Base-by-base conservation (phyloP, 2,888 invertebrate genomes). In the Mythimna ferrago region DNA sequence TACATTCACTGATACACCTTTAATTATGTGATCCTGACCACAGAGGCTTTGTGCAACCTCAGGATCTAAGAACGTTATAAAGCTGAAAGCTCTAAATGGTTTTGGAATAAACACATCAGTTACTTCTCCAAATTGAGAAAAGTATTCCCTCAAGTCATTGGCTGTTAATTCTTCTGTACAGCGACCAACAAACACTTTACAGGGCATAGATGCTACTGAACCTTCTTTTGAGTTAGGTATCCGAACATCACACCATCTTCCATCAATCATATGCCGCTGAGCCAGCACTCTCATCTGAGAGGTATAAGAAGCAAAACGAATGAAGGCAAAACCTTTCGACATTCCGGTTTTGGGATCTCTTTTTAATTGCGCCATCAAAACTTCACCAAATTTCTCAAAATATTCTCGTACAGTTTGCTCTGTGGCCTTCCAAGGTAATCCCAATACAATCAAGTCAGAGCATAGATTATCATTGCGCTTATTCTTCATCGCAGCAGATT, bases 271-370 rank as follows among this genome's bases (percentile, higher is more conserved):
- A 94, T 99, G 99, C 83, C 99, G 97, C 92, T 99, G 98, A 11
- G 99, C 98, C 81, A 99, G 97, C 62, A 99, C 99, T 91, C 99
- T 97, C 96, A 99, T 98, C 94, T 99, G 99, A 72, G 99, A 98
- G 89, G 99, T 99, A 92, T 99, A 99, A 83, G 98, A 98, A 71
- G 98, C 98, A 96, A 99, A 99, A 87, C 99, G 97, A 81, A 99
- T 99, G 94, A 99, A 99, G 80, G 99, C 99, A 95, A 99, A 99
- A 69, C 99, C 99, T 96, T 99, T 99, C 2, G 99, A 99, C 94
- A 99, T 99, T 62, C 99, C 99, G 48, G 99, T 98, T 93, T 97
- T 97, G 14, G 98, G 97, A 94, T 99, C 99, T 94, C 99, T 98
- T 93, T 99, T 99, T 19, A 99, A 98, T 97, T 99, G 99, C 73